Conservation (phyloP, 2,113 vertebrate species). For the Plecotus auritus region DNA sequence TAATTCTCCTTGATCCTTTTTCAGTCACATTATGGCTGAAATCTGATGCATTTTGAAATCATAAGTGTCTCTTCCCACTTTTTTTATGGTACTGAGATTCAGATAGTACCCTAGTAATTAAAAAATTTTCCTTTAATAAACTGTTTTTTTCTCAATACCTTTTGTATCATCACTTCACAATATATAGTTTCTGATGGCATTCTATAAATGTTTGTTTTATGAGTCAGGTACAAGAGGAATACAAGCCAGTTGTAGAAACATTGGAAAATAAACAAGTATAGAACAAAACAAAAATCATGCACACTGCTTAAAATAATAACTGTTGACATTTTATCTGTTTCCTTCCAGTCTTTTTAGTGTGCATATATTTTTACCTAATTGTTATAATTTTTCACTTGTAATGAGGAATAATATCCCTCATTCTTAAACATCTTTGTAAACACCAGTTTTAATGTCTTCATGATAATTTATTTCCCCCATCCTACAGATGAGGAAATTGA, state of each 20-base stretch:
- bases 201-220: conserved; percentile 7
- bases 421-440: background rate
- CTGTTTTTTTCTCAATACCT: background rate
- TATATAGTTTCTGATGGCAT: background rate
- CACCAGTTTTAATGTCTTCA: background rate
- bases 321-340: background rate
- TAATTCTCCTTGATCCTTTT: background rate
- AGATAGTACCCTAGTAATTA: background rate
- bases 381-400: background rate
- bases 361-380: background rate
- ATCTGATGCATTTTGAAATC: conserved; percentile 10
- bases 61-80: background rate
- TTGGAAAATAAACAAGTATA: background rate
- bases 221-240: background rate
- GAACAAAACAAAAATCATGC: background rate
- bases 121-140: background rate
- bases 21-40: background rate
- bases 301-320: background rate
- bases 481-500: background rate
- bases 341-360: background rate
- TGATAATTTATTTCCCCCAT: background rate
- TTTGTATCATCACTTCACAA: background rate
- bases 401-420: background rate
- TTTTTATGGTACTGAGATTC: background rate
- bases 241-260: background rate